phyloP scores from a whole-genome alignment of 2,797 vertebrate species.

The Ctenopoma kingsleyae region DNA sequence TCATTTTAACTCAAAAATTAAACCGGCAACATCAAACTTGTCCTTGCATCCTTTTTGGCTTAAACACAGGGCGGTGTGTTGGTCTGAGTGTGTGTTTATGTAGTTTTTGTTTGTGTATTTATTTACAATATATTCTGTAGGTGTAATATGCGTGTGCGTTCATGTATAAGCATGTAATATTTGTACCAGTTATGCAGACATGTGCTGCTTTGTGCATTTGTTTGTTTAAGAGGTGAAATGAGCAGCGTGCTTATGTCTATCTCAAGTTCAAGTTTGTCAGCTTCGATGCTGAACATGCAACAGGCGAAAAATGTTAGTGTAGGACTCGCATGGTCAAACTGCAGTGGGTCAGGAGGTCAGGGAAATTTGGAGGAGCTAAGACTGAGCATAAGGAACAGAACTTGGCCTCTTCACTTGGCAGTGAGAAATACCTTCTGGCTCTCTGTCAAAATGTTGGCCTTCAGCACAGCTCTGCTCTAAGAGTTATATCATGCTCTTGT shows the following conservation, averaged over 20 bases:
- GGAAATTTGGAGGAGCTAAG: conserved; percentile 69
- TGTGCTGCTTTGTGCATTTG: neutral
- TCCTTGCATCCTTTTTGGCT: conserved; percentile 78
- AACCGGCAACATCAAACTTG: conserved; percentile 80
- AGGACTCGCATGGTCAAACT: conserved; percentile 69
- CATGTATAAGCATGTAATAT: neutral
- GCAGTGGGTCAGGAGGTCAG: conserved; percentile 74
- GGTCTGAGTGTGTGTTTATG: conserved; percentile 18
- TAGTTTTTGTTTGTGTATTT: conserved; percentile 2
- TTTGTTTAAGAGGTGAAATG: conserved; percentile 10
- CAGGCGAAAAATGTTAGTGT: conserved; percentile 55
- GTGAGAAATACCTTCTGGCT: conserved; percentile 75
- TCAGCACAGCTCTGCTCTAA: conserved; percentile 58
- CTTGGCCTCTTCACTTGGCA: conserved; percentile 78
- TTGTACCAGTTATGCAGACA: neutral
- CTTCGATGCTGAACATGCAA: conserved; percentile 57
- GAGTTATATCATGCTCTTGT: conserved; percentile 69
- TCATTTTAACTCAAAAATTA: conserved; percentile 87
- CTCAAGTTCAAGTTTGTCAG: conserved; percentile 46
- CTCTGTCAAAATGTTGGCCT: conserved; percentile 63
- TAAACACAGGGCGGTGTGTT: conserved; percentile 61
- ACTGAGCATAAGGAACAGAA: conserved; percentile 73
- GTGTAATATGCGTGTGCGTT: neutral
- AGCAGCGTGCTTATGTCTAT: neutral
- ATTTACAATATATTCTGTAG: neutral